These are phyloP conservation scores for Diachasmimorpha longicaudata DNA, from an alignment of 1,140 invertebrate genomes.

Conservation along the genomic window DNA sequence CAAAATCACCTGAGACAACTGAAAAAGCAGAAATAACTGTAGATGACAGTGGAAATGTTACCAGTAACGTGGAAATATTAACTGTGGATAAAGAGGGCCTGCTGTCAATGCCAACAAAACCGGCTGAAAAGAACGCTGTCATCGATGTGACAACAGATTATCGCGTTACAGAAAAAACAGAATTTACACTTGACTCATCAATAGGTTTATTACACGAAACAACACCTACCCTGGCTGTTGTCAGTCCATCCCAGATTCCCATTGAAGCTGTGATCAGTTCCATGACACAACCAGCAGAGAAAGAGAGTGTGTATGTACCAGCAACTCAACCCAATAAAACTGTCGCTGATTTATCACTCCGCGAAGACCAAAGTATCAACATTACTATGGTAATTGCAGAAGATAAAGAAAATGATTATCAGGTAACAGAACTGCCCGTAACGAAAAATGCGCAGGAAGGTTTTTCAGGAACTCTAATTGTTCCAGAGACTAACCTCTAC, in stretches of 20 bases:
- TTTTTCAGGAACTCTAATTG: slow-evolving; percentile 42
- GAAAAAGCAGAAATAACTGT: slow-evolving; percentile 57
- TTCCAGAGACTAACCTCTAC: slow-evolving; percentile 52
- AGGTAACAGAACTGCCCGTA: slow-evolving; percentile 43
- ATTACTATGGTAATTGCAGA: slow-evolving; percentile 51
- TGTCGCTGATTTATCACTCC: slow-evolving; percentile 47
- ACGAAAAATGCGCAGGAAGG: slow-evolving; percentile 45
- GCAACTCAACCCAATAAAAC: slow-evolving; percentile 43
- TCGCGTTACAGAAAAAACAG: slow-evolving; percentile 57
- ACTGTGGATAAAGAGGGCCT: slow-evolving; percentile 62
- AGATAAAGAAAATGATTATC: slow-evolving; percentile 62
- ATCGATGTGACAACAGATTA: slow-evolving; percentile 52
- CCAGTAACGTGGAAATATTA: slow-evolving; percentile 57
- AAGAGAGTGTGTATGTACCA: slow-evolving; percentile 44
- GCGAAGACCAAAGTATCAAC: slow-evolving; percentile 49
- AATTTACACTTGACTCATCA: slow-evolving; percentile 53
- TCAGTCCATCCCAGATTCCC: slow-evolving; percentile 46
- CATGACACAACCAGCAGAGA: slow-evolving; percentile 50
- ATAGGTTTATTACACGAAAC: slow-evolving; percentile 47
- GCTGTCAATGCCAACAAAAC: slow-evolving; percentile 46
- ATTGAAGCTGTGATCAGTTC: slow-evolving; percentile 47
- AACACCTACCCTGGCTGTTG: slow-evolving; percentile 43
- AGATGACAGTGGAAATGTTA: slow-evolving; percentile 56
- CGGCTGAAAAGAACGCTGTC: slow-evolving; percentile 46
- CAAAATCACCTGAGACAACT: slow-evolving; percentile 40